These are phyloP conservation scores for Thamnophis elegans DNA, from an alignment of 2,797 vertebrate species.

Conservation along the genomic window DNA sequence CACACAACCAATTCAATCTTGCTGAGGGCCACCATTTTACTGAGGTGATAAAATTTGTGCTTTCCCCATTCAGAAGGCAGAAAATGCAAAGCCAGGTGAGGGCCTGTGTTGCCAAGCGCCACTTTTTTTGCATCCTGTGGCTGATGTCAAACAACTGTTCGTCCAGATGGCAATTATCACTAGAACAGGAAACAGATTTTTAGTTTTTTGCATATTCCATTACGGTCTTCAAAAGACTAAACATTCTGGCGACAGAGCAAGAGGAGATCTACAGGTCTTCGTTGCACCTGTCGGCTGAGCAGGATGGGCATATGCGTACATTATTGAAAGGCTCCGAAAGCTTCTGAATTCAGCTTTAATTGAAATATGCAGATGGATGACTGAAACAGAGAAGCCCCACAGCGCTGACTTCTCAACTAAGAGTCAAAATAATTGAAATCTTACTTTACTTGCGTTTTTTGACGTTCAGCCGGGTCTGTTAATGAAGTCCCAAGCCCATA, in stretches of 20 bases:
- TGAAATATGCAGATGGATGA: neutral
- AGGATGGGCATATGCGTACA: neutral
- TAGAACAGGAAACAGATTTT: neutral
- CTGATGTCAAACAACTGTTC: neutral
- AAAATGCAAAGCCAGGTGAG: constrained; percentile 3
- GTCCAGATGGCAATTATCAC: constrained; percentile 21
- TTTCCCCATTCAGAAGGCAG: neutral
- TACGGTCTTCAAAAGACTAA: constrained; percentile 1
- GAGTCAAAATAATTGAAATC: neutral
- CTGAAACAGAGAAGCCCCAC: neutral
- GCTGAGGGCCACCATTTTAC: constrained; percentile 18
- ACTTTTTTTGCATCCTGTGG: constrained; percentile 6
- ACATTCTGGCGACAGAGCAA: neutral
- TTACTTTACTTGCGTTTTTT: neutral
- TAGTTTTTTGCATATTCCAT: constrained; percentile 7
- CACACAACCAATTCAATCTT: constrained; percentile 18
- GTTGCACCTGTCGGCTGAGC: neutral
- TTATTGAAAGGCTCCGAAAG: neutral
- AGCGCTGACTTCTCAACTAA: neutral
- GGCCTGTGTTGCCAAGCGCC: neutral
- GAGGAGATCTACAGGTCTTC: neutral
- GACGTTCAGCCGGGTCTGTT: neutral
- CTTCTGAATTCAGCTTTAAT: neutral
- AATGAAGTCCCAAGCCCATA: neutral
- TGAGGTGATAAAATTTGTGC: constrained; percentile 13